Percentiles rank a stretch among this genome's conserved stretches.
These are phyloP conservation scores for Nezara viridula DNA, from an alignment of 2,888 invertebrate genomes.

Conservation along the genomic window DNA sequence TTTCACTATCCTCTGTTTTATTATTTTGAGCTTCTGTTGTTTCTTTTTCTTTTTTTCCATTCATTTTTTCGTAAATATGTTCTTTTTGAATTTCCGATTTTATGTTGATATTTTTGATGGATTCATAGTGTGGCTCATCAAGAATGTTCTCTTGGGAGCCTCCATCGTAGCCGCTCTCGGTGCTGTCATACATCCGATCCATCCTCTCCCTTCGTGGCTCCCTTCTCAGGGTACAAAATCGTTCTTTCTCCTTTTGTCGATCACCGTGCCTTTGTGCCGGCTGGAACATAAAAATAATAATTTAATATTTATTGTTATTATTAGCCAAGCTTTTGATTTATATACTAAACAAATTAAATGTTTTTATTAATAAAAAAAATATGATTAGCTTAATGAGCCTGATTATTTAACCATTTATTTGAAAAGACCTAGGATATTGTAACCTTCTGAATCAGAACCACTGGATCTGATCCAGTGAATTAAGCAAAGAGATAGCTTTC, in stretches of 20 bases:
- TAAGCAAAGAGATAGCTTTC: no score
- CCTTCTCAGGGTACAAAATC: constrained; percentile 60
- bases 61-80: constrained; percentile 14
- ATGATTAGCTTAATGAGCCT: no score
- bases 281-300: neutral
- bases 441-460: no score
- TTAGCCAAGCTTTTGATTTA: no score
- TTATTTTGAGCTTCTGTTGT: neutral
- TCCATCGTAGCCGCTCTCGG: constrained; percentile 55
- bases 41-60: constrained; percentile 29
- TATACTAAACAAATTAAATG: no score
- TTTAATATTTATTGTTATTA: neutral
- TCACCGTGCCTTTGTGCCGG: neutral
- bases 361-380: no score
- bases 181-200: constrained; percentile 53
- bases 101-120: neutral
- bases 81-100: neutral
- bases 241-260: neutral
- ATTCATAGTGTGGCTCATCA: constrained; percentile 34
- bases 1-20: neutral
- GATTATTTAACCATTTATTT: no score
- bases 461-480: no score
- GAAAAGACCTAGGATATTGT: no score
- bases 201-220: constrained; percentile 30
- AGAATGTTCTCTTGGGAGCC: constrained; percentile 53